Conservation (phyloP, 2,113 vertebrate genomes). For the Elachura formosa region DNA sequence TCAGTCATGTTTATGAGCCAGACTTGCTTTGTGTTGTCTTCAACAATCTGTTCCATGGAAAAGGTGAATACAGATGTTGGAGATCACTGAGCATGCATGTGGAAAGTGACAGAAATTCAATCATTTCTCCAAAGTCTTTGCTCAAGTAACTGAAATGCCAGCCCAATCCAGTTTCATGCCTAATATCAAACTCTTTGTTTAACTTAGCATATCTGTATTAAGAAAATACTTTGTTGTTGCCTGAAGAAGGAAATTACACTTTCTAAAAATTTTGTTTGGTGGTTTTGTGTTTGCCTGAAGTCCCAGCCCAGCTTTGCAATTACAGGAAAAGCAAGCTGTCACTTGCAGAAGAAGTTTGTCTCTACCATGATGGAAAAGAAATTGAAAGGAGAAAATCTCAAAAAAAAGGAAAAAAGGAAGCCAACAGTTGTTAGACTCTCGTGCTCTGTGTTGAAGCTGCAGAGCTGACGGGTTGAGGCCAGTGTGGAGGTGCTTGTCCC, state of each 20-base stretch:
- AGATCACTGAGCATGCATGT: not conserved
- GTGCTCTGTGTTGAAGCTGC: not conserved
- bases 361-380: fast-evolving
- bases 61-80: not conserved
- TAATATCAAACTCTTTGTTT: not conserved
- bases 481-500: too few relatives aligned
- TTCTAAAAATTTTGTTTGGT: not conserved
- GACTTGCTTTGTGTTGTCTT: not conserved
- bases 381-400: not conserved
- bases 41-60: not conserved
- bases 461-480: not conserved
- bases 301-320: not conserved
- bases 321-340: not conserved
- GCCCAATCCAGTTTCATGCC: not conserved
- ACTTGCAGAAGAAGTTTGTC: not conserved
- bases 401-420: not conserved
- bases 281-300: not conserved
- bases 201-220: not conserved
- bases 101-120: not conserved
- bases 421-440: not conserved
- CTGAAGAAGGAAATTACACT: not conserved
- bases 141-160: not conserved
- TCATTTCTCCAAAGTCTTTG: not conserved
- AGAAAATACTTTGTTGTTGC: not conserved
- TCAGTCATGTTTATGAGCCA: not conserved